Base-by-base conservation (phyloP, 1,140 invertebrate genomes). In the Eupristina koningsbergeri region DNA sequence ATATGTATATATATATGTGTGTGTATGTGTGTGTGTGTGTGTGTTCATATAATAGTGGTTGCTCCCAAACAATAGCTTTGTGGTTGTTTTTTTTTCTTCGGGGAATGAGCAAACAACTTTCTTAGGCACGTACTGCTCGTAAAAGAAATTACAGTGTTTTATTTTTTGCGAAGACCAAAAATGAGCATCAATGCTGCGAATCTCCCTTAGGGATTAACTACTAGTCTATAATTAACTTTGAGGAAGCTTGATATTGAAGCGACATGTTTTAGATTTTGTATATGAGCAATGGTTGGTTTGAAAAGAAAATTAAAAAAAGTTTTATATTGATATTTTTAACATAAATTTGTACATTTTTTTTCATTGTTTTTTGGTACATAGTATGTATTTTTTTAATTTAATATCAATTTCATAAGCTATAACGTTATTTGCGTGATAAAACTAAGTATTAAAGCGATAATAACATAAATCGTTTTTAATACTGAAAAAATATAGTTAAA, bases 11-110 rank as follows among this genome's bases (percentile, higher is more conserved):
- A 45, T 53, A 53, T 15, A 53, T 9, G 15, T 53, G 19, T n/a
- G n/a, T n/a, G n/a, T n/a, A n/a, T n/a, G n/a, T n/a, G n/a, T n/a
- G n/a, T n/a, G n/a, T n/a, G n/a, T n/a, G n/a, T n/a, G n/a, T 45
- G 19, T 47, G 11, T 63, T 34, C 47, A 45, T 29, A 0, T 19
- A 9, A 74, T 41, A 8, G 53, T 50, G 13, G 26, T 67, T 63
- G 11, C 53, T 29, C 29, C 26, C 26, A 29, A 53, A 81, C 50
- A 74, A 81, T 74, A 53, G 17, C 22, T 74, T 50, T 31, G 29
- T 31, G 53, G 71, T 41, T 13, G 71, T 67, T 82, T 58, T 80
- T n/a, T n/a, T 9, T 81, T 63, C 26, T 58, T 17, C 3, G 36
- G 15, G 13, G 61, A 5, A 36, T 34, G 36, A 36, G 3, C 29